These are phyloP conservation scores for Oligia strigilis DNA, from an alignment of 2,888 invertebrate genomes.

Conservation along the genomic window DNA sequence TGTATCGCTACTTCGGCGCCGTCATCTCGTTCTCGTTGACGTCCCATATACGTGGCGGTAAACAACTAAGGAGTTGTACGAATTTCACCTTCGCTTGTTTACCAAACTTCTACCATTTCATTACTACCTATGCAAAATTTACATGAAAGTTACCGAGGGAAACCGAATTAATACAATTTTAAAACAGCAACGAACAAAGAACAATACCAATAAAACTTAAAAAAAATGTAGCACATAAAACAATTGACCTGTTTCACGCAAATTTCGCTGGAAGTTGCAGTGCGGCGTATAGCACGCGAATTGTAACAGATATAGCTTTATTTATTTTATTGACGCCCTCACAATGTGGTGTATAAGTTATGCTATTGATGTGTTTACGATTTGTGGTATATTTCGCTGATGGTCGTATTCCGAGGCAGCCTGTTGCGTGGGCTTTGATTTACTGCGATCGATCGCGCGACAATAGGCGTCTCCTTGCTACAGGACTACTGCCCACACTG, in stretches of 20 bases:
- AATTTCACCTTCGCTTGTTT: slow-evolving; percentile 7
- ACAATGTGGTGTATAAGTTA: slow-evolving; percentile 73
- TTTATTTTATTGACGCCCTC: slow-evolving; percentile 83
- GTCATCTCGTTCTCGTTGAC: background rate
- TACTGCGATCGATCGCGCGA: slow-evolving; percentile 73
- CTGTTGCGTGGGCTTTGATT: slow-evolving; percentile 85
- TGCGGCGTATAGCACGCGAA: slow-evolving; percentile 55
- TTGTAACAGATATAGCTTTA: slow-evolving; percentile 67
- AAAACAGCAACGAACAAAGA: slow-evolving; percentile 41
- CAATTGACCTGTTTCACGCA: slow-evolving; percentile 52
- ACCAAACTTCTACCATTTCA: slow-evolving; percentile 11
- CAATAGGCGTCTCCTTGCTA: slow-evolving; percentile 67
- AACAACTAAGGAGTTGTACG: background rate
- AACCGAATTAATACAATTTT: slow-evolving; percentile 19
- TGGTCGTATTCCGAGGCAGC: slow-evolving; percentile 70
- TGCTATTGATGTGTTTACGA: slow-evolving; percentile 75
- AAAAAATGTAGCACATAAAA: slow-evolving; percentile 41
- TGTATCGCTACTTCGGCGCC: background rate
- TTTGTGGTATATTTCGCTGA: slow-evolving; percentile 66
- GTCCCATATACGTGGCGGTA: background rate
- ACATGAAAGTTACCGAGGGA: slow-evolving; percentile 10
- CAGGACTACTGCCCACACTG: slow-evolving; percentile 64
- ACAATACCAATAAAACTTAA: slow-evolving; percentile 41
- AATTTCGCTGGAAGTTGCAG: slow-evolving; percentile 48
- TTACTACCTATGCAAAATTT: slow-evolving; percentile 15